phyloP scores from a whole-genome alignment of 2,888 invertebrate genomes.

The Pollenia amentaria region DNA sequence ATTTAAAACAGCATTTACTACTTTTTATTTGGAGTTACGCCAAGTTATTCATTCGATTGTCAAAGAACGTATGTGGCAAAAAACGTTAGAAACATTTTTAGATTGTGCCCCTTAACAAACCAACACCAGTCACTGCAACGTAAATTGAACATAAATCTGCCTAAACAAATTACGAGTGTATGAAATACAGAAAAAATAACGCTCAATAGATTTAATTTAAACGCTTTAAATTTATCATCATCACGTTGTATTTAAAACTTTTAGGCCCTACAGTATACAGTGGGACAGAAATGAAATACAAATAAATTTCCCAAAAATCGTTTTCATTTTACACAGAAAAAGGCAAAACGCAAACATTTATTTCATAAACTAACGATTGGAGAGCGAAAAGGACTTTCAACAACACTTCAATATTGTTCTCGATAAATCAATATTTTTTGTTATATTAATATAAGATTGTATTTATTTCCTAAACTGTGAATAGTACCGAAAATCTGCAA shows the following conservation, averaged over 20 bases:
- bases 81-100: neutral
- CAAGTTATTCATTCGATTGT: slow-evolving; percentile 56
- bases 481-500: too few relatives aligned
- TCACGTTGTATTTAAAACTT: neutral
- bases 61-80: slow-evolving; percentile 33
- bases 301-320: too few relatives aligned
- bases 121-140: slow-evolving; percentile 41
- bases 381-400: too few relatives aligned
- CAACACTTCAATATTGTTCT: too few relatives aligned
- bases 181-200: neutral
- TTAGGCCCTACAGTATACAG: neutral
- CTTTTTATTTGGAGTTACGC: slow-evolving; percentile 56
- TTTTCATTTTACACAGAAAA: too few relatives aligned
- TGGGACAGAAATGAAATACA: neutral
- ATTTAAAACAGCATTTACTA: slow-evolving; percentile 31
- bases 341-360: too few relatives aligned
- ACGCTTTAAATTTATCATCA: slow-evolving; percentile 34
- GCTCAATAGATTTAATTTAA: slow-evolving; percentile 12
- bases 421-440: too few relatives aligned
- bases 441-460: too few relatives aligned
- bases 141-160: slow-evolving; percentile 62
- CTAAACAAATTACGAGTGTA: slow-evolving; percentile 55
- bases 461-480: too few relatives aligned
- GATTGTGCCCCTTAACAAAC: slow-evolving; percentile 45
- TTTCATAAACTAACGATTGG: too few relatives aligned